Evolutionary conservation across 2,888 invertebrate genomes (phyloP).

Genomic region (Thelaira solivaga): DNA sequence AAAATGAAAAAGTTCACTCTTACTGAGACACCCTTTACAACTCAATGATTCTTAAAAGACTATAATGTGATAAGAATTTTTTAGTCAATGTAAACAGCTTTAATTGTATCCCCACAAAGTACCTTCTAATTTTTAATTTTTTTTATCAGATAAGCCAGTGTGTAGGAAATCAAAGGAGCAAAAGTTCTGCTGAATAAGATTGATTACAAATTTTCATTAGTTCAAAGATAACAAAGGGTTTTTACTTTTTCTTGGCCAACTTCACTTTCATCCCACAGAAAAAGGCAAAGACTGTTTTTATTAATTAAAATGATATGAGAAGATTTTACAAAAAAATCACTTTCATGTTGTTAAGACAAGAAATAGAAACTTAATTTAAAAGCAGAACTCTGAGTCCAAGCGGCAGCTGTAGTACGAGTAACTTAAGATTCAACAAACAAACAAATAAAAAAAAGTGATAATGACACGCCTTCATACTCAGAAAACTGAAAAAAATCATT

Average conservation of each 20-base stretch:
- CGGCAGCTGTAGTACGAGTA: neutral
- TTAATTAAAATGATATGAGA: neutral
- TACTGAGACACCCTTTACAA: too few relatives aligned
- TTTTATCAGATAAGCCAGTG: too few relatives aligned
- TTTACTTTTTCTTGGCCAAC: slow-evolving; percentile 20
- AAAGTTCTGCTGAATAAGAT: too few relatives aligned
- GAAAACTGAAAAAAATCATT: neutral
- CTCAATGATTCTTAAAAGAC: too few relatives aligned
- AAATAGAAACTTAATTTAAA: slow-evolving; percentile 25
- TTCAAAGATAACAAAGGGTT: neutral
- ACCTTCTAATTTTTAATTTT: too few relatives aligned
- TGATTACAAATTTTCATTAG: neutral
- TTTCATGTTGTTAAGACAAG: slow-evolving; percentile 1
- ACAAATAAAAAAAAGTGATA: neutral
- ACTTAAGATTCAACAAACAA: neutral
- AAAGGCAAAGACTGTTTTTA: too few relatives aligned
- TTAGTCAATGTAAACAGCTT: too few relatives aligned
- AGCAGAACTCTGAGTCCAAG: neutral
- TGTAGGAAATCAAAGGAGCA: too few relatives aligned
- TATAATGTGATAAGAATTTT: too few relatives aligned
- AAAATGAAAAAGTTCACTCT: too few relatives aligned
- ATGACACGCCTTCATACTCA: slow-evolving; percentile 10
- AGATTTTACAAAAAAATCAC: neutral
- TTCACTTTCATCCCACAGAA: slow-evolving; percentile 48
- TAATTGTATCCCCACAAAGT: too few relatives aligned